Base-by-base conservation (phyloP, 1,140 invertebrate species). In the Battus philenor region DNA sequence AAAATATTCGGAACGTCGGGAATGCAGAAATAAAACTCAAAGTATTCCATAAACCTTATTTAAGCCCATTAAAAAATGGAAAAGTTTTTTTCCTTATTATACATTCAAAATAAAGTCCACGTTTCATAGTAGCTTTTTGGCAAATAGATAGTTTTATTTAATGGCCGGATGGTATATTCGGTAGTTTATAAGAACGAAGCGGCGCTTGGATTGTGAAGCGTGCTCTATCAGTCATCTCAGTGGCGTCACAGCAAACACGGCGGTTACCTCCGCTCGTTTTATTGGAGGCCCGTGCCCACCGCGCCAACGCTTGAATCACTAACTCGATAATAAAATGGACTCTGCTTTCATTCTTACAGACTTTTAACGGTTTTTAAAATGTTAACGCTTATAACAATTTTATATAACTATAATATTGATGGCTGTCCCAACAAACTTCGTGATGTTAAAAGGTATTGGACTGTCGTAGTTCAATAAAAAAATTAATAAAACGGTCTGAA, bases 161-260 rank as follows among this genome's bases (percentile, higher is more conserved):
- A 27, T 29, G 38, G 38, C 8, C 16, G 38, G 16, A 10, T 16
- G 16, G 8, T 41, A 17, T 41, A 17, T 33, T 38, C 34, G 39
- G 38, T 54, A 34, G 39, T 59, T 59, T 57, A 59, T 54, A 59
- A 62, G 55, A 57, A 38, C 43, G 44, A 24, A 36, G 32, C 47
- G 38, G 49, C 24, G 29, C 27, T 39, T 39, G 47, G 41, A 27
- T 36, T 54, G 43, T 54, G 61, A 10, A 62, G 59, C 77, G 78
- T 82, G 78, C 76, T 57, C 54, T 82, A 82, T 82, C 78, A 69
- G 59, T 76, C 69, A 79, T 82, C 78, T 73, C 61, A 36, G 32
- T 44, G 56, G 61, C 63, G 66, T 63, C 62, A 67, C 54, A 13
- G 59, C 68, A 82, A 82, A 82, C 78, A 82, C 69, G 51, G 58